Evolutionary conservation across 2,113 vertebrate genomes (phyloP), one percentile per base, ranked within the genome.

Genomic region (Saguinus midas): DNA sequence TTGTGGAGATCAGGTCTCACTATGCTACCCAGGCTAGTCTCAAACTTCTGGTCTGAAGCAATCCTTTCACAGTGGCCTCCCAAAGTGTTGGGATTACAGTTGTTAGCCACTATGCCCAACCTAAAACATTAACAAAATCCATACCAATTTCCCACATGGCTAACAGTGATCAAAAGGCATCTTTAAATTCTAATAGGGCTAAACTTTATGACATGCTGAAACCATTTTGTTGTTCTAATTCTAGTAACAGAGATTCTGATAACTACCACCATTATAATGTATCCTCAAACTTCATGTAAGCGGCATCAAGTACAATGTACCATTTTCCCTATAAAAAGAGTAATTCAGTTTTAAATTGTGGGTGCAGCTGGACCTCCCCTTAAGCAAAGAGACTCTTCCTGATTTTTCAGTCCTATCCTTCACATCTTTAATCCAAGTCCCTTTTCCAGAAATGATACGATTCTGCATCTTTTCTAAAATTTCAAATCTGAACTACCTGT

Each of bases 161-260:
- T 87, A 40, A 40, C 45, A 95, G 16, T 52, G 75, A 84, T 58
- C 37, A 81, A 70, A 72, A 85, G 57, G 68, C 66, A 87, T 72
- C 88, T 95, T 92, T 66, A 85, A 84, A 75, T 1, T 96, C 32
- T 45, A 90, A 73, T 21, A 87, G 64, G 50, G 75, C 81, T 85
- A 75, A 84, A 76, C 18, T 64, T 75, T 90, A 35, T 93, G 32
- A 94, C 80, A 75, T 32, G 43, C 16, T 79, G 37, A 66, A 91
- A 57, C 45, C 50, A 76, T 91, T 93, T n/a, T 45, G 45, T 64
- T 90, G n/a, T 91, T 48, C 10, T 86, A 91, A 89, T 66, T 78
- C 75, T 32, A 48, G 10, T 57, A 79, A 84, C 16, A 68, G 48
- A 85, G 50, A 45, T 73, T 45, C 75, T 87, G 40, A 27, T n/a